Percentiles rank a stretch among this genome's conserved stretches.
Evolutionary conservation across 1,140 invertebrate genomes (phyloP).

Genomic region (Hetaerina americana): DNA sequence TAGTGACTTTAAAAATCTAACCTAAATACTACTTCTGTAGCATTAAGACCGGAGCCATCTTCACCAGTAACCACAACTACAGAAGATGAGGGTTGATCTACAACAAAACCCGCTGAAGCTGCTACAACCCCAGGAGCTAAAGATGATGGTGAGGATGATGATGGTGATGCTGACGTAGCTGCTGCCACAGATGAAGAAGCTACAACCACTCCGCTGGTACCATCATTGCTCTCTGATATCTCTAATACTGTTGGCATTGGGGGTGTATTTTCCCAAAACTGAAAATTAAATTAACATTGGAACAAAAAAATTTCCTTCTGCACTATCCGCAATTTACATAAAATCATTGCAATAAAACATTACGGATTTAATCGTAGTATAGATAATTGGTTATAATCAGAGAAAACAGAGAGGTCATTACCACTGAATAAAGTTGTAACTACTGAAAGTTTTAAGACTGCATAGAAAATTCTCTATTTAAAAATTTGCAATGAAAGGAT

Average conservation of each 20-base stretch:
- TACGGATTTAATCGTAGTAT: too few relatives aligned
- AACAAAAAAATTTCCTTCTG: too few relatives aligned
- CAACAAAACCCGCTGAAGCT: slow-evolving; percentile 2
- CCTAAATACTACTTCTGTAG: slow-evolving; percentile 12
- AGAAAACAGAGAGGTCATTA: too few relatives aligned
- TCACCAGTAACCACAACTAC: not conserved
- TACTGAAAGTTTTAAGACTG: too few relatives aligned
- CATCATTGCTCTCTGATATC: slow-evolving; percentile 33
- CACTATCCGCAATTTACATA: too few relatives aligned
- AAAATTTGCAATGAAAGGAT: too few relatives aligned
- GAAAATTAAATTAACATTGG: too few relatives aligned
- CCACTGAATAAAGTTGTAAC: too few relatives aligned
- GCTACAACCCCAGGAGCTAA: not conserved
- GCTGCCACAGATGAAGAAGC: slow-evolving; percentile 29
- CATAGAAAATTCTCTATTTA: too few relatives aligned
- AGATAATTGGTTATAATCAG: too few relatives aligned
- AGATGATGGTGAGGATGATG: not conserved
- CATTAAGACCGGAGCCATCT: not conserved
- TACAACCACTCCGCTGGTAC: slow-evolving; percentile 30
- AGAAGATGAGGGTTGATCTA: not conserved
- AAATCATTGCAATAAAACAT: too few relatives aligned
- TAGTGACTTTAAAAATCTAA: slow-evolving; percentile 4
- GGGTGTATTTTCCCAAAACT: slow-evolving; percentile 57
- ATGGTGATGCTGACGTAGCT: not conserved
- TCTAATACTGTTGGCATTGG: slow-evolving; percentile 53